phyloP scores from a whole-genome alignment of 2,888 invertebrate species.

The Abscondita cerata region DNA sequence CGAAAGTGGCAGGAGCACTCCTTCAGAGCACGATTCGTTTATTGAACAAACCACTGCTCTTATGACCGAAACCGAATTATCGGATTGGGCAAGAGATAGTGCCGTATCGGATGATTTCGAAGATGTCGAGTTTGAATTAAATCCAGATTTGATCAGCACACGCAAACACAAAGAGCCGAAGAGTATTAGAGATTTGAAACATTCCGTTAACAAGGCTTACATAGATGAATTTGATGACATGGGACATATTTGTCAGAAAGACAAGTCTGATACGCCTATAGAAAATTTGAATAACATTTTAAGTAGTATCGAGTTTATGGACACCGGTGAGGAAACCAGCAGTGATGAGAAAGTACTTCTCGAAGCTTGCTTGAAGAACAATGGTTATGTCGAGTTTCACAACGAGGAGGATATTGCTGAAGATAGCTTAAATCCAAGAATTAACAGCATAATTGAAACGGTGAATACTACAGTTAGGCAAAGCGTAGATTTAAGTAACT shows the following conservation, averaged over 20 bases:
- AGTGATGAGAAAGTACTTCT: constrained; percentile 66
- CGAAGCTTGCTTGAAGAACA: constrained; percentile 60
- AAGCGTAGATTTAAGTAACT: constrained; percentile 52
- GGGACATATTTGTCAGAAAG: constrained; percentile 54
- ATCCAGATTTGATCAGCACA: constrained; percentile 59
- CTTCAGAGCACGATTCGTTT: constrained; percentile 66
- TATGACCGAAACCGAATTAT: constrained; percentile 85
- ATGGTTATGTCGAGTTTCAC: constrained; percentile 73
- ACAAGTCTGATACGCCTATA: constrained; percentile 43
- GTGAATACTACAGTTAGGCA: constrained; percentile 58
- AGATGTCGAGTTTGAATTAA: constrained; percentile 68
- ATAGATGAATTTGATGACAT: constrained; percentile 56
- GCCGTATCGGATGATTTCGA: constrained; percentile 78
- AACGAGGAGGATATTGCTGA: constrained; percentile 59
- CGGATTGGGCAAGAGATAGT: constrained; percentile 87
- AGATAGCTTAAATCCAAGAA: constrained; percentile 53
- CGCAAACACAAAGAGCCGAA: constrained; percentile 47
- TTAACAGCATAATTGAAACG: constrained; percentile 45
- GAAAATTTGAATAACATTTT: constrained; percentile 62
- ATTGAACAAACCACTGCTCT: constrained; percentile 75
- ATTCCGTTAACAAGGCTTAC: constrained; percentile 51
- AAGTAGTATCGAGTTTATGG: constrained; percentile 86
- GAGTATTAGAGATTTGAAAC: constrained; percentile 48
- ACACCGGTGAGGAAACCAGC: constrained; percentile 84
- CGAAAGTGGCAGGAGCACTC: constrained; percentile 62